Base-by-base conservation (phyloP, 2,113 vertebrate species). In the Myodes glareolus region DNA sequence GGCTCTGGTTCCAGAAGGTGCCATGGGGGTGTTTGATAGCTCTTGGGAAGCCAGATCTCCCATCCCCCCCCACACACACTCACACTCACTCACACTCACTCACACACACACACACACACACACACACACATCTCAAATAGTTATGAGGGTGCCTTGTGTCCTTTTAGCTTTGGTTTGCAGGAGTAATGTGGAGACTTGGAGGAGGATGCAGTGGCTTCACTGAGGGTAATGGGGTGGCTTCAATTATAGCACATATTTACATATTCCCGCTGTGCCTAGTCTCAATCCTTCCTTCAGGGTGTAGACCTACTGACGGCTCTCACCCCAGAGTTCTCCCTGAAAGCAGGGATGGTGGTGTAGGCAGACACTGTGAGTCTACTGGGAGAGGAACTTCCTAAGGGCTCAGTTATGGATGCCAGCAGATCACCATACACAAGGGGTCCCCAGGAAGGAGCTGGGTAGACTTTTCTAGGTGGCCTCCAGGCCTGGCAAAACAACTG, bases 391-490 rank as follows among this genome's bases (percentile, higher is more conserved):
- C 9, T 2, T 1, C 21, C 10, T 36, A 50, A 11, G 16, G 50
- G n/a, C 33, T 70, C 14, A 21, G 1, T 19, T 17, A 10, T 31
- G 65, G 70, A 36, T 2, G 76, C 50, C 16, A 7, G 45, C 29
- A 50, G 36, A n/a, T 2, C 36, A 25, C 39, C 1, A 31, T 3
- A 0, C 0, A 5, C 0, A 14, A 67, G 45, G 63, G 45, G 14
- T 2, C 13, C 0, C 6, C 1, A 29, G 87, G 27, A 19, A 36
- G 55, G 33, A 42, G 50, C 2, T 0, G 0, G 5, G 61, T 13
- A 21, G 5, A 29, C 39, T 72, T 70, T 61, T 42, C 89, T 21
- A 36, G 58, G 42, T 0, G 13, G 87, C 67, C 7, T 72, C 92
- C 61, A 36, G 33, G 42, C 4, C 33, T 12, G 29, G 36, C 0